These are phyloP conservation scores for Phylloscopus collybita DNA, from an alignment of 2,797 vertebrate genomes.

Conservation along the genomic window DNA sequence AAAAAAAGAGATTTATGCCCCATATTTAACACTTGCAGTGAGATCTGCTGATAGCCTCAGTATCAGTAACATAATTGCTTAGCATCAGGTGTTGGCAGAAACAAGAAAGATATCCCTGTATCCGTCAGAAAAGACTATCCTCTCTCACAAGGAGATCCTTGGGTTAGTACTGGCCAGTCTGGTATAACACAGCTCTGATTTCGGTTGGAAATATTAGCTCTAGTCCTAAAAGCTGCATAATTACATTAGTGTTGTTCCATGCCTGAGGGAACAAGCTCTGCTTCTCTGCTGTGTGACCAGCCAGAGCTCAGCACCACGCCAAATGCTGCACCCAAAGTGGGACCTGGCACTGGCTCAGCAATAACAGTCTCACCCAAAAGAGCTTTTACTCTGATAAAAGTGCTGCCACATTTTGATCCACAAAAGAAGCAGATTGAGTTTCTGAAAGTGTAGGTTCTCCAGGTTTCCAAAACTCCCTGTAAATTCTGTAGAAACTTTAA, in stretches of 20 bases:
- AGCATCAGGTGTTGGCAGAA: neutral
- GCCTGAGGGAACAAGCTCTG: conserved; percentile 38
- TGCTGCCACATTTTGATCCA: neutral
- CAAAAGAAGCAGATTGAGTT: neutral
- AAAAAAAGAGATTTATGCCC: neutral
- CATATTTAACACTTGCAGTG: neutral
- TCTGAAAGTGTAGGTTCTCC: neutral
- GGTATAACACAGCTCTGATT: neutral
- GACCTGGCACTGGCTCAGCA: neutral
- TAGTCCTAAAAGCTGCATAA: conserved; percentile 41
- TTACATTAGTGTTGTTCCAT: conserved; percentile 4
- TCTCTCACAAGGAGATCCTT: neutral
- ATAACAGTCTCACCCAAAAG: neutral
- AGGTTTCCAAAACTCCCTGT: neutral
- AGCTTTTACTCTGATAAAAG: neutral
- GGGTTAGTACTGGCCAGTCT: neutral
- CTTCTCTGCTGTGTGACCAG: neutral
- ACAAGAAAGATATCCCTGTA: neutral
- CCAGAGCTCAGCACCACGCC: fast-evolving
- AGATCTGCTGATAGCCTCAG: neutral
- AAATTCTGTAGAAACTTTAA: neutral
- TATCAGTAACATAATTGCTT: neutral
- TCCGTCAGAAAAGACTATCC: neutral
- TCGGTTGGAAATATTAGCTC: conserved; percentile 45
- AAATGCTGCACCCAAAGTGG: neutral